Conservation (phyloP, 2,888 invertebrate genomes). For the Hyposoter dolosus region DNA sequence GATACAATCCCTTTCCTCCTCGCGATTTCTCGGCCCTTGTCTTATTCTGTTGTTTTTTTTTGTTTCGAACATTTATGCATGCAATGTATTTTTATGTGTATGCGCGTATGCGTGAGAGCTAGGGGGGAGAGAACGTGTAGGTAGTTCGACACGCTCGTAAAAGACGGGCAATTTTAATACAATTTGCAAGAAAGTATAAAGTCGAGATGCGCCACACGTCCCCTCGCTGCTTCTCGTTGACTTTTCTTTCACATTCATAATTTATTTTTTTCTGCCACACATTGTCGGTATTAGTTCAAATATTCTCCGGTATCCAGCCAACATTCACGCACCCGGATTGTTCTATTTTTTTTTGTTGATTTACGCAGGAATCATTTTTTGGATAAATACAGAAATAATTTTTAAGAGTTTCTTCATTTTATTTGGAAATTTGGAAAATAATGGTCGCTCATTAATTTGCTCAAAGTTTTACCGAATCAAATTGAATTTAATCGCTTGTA, state of each 20-base stretch:
- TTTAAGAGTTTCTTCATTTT: too few species aligned
- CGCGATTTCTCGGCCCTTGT: constrained; percentile 39
- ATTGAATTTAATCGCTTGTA: neutral
- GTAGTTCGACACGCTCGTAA: constrained; percentile 84
- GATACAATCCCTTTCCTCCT: constrained; percentile 28
- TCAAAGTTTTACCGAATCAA: neutral
- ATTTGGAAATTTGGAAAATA: too few species aligned
- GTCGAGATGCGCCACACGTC: constrained; percentile 57
- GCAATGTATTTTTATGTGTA: constrained; percentile 19
- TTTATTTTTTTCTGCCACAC: constrained; percentile 7
- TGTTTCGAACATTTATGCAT: constrained; percentile 54
- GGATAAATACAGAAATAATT: too few species aligned
- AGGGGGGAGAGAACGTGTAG: constrained; percentile 73
- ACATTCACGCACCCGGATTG: neutral
- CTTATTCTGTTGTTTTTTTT: constrained; percentile 58
- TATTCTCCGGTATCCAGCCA: neutral
- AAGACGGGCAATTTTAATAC: constrained; percentile 84
- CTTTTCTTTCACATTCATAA: constrained; percentile 27
- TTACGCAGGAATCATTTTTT: neutral
- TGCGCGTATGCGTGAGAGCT: constrained; percentile 27
- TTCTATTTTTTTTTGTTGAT: neutral
- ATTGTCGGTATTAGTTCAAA: constrained; percentile 43
- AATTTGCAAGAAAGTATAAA: constrained; percentile 84
- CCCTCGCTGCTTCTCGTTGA: constrained; percentile 17
- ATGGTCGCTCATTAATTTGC: too few species aligned